A percentile compares a stretch with the other conserved stretches of the same genome.
These are phyloP conservation scores for Enteromius fasciolatus DNA, from an alignment of 2,797 vertebrate species.

Conservation along the genomic window DNA sequence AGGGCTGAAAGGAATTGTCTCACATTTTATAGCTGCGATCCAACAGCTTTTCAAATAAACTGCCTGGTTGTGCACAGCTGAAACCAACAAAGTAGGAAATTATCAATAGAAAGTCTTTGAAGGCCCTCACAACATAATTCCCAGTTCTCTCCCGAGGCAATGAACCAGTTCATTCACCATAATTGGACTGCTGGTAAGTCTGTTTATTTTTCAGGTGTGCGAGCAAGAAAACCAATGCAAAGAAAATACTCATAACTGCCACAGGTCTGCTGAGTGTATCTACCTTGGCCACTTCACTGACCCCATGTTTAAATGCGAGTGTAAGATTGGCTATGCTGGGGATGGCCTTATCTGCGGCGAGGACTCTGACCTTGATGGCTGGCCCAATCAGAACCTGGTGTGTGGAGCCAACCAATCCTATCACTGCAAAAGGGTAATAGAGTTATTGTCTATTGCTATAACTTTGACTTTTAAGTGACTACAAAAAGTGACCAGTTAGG, in stretches of 20 bases:
- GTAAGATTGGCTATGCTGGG: slow-evolving; percentile 93
- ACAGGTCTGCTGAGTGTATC: slow-evolving; percentile 90
- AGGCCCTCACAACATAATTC: slow-evolving; percentile 18
- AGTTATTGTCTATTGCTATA: background rate
- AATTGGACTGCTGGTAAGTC: background rate
- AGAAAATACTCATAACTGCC: slow-evolving; percentile 92
- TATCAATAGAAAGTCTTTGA: background rate
- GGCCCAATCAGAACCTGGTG: slow-evolving; percentile 94
- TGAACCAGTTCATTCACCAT: background rate
- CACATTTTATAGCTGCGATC: slow-evolving; percentile 65
- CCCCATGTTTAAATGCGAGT: slow-evolving; percentile 97
- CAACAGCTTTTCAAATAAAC: slow-evolving; percentile 58
- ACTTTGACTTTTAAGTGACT: background rate
- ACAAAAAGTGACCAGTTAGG: background rate
- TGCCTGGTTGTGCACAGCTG: slow-evolving; percentile 2
- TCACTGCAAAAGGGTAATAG: slow-evolving; percentile 90
- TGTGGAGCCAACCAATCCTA: slow-evolving; percentile 92
- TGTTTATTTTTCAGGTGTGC: slow-evolving; percentile 80
- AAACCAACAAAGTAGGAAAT: slow-evolving; percentile 10
- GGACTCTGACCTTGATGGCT: slow-evolving; percentile 97
- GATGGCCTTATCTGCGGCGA: slow-evolving; percentile 95
- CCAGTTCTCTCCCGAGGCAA: background rate
- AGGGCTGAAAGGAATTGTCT: slow-evolving; percentile 39
- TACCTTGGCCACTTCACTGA: slow-evolving; percentile 96
- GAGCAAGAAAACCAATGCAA: slow-evolving; percentile 96